Evolutionary conservation across 2,797 vertebrate species (phyloP).

Genomic region (Amniataba percoides): DNA sequence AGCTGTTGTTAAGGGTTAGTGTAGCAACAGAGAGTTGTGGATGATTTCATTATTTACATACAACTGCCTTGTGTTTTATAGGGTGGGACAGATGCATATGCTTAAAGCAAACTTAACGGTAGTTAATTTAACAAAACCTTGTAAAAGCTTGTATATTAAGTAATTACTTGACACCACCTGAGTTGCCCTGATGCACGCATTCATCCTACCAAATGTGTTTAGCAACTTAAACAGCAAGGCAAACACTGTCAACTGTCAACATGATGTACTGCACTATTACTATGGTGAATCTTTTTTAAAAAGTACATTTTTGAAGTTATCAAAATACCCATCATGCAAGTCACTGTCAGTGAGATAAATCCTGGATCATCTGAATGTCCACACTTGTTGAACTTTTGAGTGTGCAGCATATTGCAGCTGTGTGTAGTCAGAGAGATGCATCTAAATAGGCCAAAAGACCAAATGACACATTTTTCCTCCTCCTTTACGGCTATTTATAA

Average conservation of each 20-base stretch:
- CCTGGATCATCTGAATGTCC: constrained; percentile 40
- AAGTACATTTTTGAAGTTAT: constrained; percentile 50
- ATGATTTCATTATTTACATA: constrained; percentile 8
- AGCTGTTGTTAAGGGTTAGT: neutral
- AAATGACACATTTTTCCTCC: constrained; percentile 15
- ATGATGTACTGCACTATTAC: neutral
- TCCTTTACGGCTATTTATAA: constrained; percentile 80
- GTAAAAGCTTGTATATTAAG: too few relatives aligned
- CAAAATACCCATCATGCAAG: constrained; percentile 48
- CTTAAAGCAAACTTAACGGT: neutral
- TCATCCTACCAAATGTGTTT: neutral
- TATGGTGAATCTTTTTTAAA: too few relatives aligned
- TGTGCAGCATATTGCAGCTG: neutral
- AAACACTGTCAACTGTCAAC: neutral
- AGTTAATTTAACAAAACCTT: neutral
- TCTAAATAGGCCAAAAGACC: constrained; percentile 67
- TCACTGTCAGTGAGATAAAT: constrained; percentile 43
- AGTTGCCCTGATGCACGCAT: neutral
- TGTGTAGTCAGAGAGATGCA: constrained; percentile 32
- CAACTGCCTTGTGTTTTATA: neutral
- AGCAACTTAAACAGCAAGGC: neutral
- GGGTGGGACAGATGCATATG: neutral
- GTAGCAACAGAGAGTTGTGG: constrained; percentile 12
- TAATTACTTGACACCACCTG: neutral
- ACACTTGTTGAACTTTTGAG: constrained; percentile 31